These are phyloP conservation scores for Trichopria drosophilae DNA, from an alignment of 2,888 invertebrate genomes.

Conservation along the genomic window DNA sequence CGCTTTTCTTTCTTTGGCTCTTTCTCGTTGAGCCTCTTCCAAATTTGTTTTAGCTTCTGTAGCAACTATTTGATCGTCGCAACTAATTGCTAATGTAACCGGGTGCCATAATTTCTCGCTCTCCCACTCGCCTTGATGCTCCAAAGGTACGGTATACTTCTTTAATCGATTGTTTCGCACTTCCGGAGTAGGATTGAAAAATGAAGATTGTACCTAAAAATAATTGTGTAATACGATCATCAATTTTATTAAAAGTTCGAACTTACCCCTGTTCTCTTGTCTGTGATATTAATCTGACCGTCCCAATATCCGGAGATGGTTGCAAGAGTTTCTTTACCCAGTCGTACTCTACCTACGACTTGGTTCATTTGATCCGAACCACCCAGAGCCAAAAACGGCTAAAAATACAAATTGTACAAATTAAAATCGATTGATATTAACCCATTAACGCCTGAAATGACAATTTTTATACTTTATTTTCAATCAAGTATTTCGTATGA, in stretches of 20 bases:
- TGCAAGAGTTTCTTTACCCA: conserved; percentile 86
- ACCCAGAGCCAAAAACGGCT: conserved; percentile 84
- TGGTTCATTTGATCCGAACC: conserved; percentile 84
- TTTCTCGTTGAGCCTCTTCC: conserved; percentile 82
- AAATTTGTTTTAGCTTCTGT: conserved; percentile 89
- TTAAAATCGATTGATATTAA: too few species aligned
- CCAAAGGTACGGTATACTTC: conserved; percentile 76
- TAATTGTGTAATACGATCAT: not conserved
- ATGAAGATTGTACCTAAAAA: not conserved
- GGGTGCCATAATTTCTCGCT: conserved; percentile 86
- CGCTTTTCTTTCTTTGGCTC: conserved; percentile 71
- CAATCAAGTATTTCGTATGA: too few species aligned
- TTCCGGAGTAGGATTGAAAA: conserved; percentile 74
- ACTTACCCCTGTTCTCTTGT: conserved; percentile 74
- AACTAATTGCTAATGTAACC: conserved; percentile 81
- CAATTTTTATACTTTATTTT: conserved; percentile 3
- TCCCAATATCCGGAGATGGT: conserved; percentile 92
- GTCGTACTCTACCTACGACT: conserved; percentile 79
- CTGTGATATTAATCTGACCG: conserved; percentile 80
- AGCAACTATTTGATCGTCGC: conserved; percentile 81
- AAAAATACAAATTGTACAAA: conserved; percentile 36
- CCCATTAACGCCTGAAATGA: too few species aligned
- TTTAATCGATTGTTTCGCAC: conserved; percentile 73
- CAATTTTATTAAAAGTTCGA: conserved; percentile 1
- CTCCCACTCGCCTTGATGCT: conserved; percentile 78